Conservation (phyloP, 1,140 invertebrate species). For the Trissolcus basalis region DNA sequence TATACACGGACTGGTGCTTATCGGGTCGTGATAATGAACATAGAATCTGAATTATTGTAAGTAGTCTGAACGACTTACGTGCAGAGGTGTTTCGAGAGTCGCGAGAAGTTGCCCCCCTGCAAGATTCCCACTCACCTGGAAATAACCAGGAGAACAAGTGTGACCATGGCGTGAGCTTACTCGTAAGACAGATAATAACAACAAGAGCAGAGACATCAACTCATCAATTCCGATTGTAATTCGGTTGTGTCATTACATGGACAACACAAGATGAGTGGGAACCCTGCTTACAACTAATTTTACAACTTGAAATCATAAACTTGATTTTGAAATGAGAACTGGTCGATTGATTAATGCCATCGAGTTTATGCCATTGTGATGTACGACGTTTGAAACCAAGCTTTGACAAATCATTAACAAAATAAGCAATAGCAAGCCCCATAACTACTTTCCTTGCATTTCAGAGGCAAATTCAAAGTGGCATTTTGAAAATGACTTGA, state of each 20-base stretch:
- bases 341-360: constrained; percentile 25
- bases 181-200: constrained; percentile 40
- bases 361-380: constrained; percentile 27
- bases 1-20: constrained; percentile 10
- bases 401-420: constrained; percentile 44
- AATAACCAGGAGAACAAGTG: constrained; percentile 74
- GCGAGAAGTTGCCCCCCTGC: constrained; percentile 72
- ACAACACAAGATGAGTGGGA: constrained; percentile 71
- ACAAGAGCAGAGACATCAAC: constrained; percentile 48
- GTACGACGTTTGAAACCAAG: constrained; percentile 36
- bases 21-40: constrained; percentile 40
- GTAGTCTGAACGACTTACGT: constrained; percentile 73
- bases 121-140: constrained; percentile 76
- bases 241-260: constrained; percentile 30
- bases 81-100: constrained; percentile 71
- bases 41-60: constrained; percentile 54
- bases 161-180: constrained; percentile 65
- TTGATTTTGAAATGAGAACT: no score
- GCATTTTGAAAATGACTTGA: constrained; percentile 29
- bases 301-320: no score
- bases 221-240: neutral
- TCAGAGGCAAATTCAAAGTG: constrained; percentile 4
- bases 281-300: constrained; percentile 67
- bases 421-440: constrained; percentile 57
- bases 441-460: constrained; percentile 51